These are phyloP conservation scores for Benthosema pterotum DNA, from an alignment of 2,797 vertebrate genomes.

Conservation along the genomic window DNA sequence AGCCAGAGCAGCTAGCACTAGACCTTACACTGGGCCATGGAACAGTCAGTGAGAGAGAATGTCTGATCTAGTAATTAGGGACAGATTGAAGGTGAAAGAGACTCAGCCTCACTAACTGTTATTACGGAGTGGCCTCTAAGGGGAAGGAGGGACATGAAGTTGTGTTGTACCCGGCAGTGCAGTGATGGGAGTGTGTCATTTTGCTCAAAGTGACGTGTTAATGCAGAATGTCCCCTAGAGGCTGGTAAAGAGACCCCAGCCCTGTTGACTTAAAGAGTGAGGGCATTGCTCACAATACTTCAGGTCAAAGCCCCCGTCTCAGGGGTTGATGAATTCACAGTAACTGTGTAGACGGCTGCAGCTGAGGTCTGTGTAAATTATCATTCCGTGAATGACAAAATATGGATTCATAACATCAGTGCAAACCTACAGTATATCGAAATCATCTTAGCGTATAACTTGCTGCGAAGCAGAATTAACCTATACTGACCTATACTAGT, in stretches of 20 bases:
- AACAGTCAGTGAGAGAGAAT: constrained; percentile 30
- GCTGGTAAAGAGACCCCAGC: constrained; percentile 19
- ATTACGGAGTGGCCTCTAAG: constrained; percentile 41
- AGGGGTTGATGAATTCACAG: constrained; percentile 50
- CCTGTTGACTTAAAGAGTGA: constrained; percentile 36
- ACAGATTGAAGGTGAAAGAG: constrained; percentile 66
- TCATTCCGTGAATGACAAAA: not conserved
- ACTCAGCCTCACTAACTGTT: constrained; percentile 25
- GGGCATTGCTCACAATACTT: constrained; percentile 51
- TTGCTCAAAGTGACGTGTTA: constrained; percentile 45
- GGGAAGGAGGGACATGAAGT: constrained; percentile 12
- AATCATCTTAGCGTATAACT: no score
- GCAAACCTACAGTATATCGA: not conserved
- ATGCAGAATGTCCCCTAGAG: constrained; percentile 48
- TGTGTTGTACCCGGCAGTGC: constrained; percentile 25
- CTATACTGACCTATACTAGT: no score
- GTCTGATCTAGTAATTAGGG: constrained; percentile 62
- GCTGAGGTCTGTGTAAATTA: constrained; percentile 8
- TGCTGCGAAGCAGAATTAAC: no score
- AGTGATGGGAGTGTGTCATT: constrained; percentile 60
- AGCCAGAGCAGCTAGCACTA: no score
- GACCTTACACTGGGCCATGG: constrained; percentile 7
- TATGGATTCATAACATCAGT: not conserved
- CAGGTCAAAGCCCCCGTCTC: constrained; percentile 48
- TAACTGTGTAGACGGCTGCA: constrained; percentile 39